Evolutionary conservation across 53 echinoderm and acorn worm genomes (phyloP), one percentile per base, ranked within the genome.

Genomic region (Zoroaster sp.): DNA sequence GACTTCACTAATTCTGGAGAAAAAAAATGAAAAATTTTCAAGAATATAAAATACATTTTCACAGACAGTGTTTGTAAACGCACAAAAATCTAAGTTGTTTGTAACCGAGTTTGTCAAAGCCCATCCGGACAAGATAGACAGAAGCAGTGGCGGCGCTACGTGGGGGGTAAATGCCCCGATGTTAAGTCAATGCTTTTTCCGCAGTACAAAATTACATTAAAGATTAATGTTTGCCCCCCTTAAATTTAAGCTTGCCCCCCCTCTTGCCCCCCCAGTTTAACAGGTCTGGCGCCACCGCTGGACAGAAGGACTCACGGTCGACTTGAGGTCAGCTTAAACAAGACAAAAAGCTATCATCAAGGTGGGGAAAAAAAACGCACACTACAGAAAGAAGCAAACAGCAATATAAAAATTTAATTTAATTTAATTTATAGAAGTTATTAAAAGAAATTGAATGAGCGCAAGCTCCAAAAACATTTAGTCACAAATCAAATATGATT

Each of bases 1-100:
- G 87, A 87, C 67, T 87, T 80, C 43, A 81, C 47, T 4, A 94
- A 42, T 40, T 94, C 94, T 94, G 90, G n/a, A 77, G 53, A 77
- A 63, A 46, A 83, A 37, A 80, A 46, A 35, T 71, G 12, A 44
- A n/a, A 72, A 28, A 67, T 25, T 54, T 45, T 34, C 68, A 28
- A 53, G 42, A 31, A 41, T 28, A 88, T 12, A 46, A 43, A n/a
- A 65, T 9, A 66, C 18, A 71, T 14, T n/a, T n/a, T n/a, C n/a
- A n/a, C n/a, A n/a, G n/a, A n/a, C n/a, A n/a, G n/a, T n/a, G n/a
- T n/a, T n/a, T n/a, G n/a, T n/a, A n/a, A n/a, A n/a, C n/a, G n/a
- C n/a, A n/a, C n/a, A n/a, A n/a, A n/a, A n/a, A n/a, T n/a, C n/a
- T n/a, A n/a, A n/a, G n/a, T n/a, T n/a, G n/a, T n/a, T n/a, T n/a